Percentiles rank a stretch among this genome's conserved stretches.
Evolutionary conservation across 2,888 invertebrate species (phyloP).

Genomic region (Phragmatobia fuliginosa): DNA sequence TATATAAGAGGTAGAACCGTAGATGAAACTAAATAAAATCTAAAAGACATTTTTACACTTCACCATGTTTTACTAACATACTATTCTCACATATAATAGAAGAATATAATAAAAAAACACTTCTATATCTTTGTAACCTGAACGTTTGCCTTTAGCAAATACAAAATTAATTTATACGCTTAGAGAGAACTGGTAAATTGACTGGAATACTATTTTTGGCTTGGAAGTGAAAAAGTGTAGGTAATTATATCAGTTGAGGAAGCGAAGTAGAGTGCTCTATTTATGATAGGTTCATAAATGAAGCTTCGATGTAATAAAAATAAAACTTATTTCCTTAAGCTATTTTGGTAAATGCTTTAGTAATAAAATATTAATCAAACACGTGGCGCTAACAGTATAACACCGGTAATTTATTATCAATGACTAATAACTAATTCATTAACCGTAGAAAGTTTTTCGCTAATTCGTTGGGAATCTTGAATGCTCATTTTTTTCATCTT

Average conservation of each 20-base stretch:
- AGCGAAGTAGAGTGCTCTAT: constrained; percentile 42
- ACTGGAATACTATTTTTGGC: constrained; percentile 25
- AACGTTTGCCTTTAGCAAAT: not conserved
- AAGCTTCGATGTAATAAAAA: constrained; percentile 19
- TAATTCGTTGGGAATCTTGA: no score
- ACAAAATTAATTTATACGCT: not conserved
- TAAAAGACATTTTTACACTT: not conserved
- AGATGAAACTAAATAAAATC: not conserved
- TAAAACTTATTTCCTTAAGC: not conserved
- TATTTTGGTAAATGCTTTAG: not conserved
- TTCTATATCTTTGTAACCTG: not conserved
- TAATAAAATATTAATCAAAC: not conserved
- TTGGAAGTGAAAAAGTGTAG: constrained; percentile 27
- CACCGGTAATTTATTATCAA: not conserved
- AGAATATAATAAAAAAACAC: not conserved
- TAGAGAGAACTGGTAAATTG: constrained; percentile 14
- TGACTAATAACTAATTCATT: no score
- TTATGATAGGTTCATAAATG: constrained; percentile 45
- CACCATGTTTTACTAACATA: not conserved
- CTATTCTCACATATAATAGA: not conserved
- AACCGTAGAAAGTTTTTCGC: no score
- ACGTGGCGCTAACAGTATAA: not conserved
- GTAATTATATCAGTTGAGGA: constrained; percentile 39
- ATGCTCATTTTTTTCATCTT: no score
- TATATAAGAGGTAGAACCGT: no score